Evolutionary conservation across 2,113 vertebrate species (phyloP).

Genomic region (Xyrauchen texanus): DNA sequence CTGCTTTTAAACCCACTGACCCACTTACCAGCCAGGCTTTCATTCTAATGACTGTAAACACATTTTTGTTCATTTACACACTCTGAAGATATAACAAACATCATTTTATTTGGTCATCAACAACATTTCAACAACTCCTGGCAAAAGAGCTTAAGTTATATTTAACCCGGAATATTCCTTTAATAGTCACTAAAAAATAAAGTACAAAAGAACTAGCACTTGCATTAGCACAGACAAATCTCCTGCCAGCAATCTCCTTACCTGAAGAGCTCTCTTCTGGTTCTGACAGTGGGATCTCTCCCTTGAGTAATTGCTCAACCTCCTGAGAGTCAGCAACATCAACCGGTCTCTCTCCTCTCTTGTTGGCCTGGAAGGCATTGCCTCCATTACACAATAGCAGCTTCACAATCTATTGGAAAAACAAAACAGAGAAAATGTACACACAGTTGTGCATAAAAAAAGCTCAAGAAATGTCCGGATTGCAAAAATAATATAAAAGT

Average conservation of each 20-base stretch:
- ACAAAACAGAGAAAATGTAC: background rate
- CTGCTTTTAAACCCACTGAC: too few species aligned
- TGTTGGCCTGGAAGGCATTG: slow-evolving; percentile 96
- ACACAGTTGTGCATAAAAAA: background rate
- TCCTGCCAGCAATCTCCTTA: slow-evolving; percentile 52
- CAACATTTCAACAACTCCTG: too few species aligned
- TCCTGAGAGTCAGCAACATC: slow-evolving; percentile 97
- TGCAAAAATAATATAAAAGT: too few species aligned
- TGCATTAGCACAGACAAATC: background rate
- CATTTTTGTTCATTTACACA: too few species aligned
- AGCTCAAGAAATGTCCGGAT: too few species aligned
- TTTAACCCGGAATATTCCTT: background rate
- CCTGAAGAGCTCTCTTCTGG: slow-evolving; percentile 93
- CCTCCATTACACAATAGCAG: slow-evolving; percentile 92
- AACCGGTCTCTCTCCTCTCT: slow-evolving; percentile 92
- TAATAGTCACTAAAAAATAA: background rate
- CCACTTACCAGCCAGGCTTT: too few species aligned
- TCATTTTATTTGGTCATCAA: too few species aligned
- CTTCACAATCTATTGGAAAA: slow-evolving; percentile 86
- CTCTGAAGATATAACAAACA: too few species aligned
- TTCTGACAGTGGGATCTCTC: slow-evolving; percentile 88
- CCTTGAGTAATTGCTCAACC: slow-evolving; percentile 89
- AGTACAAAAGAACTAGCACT: background rate
- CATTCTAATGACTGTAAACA: too few species aligned
- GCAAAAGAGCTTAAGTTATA: background rate